Evolutionary conservation across 2,113 vertebrate genomes (phyloP), one percentile per base, ranked within the genome.

Genomic region (Callaeas wilsoni): DNA sequence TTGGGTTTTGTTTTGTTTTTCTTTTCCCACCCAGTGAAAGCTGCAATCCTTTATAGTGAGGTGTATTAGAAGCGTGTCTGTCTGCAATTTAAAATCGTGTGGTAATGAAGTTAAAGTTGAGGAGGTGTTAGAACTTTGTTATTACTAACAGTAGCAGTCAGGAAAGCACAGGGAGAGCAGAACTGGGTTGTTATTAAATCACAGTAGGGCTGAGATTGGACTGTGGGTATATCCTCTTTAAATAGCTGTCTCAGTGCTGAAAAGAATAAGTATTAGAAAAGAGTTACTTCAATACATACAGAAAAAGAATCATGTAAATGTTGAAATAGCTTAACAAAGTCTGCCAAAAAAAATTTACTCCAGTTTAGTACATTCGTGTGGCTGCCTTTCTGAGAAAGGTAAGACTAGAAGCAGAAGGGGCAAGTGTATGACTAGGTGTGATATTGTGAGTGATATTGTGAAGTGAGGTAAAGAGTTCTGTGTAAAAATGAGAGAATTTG

Each of bases 401-500:
- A 71, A 76, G 22, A 26, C 44, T 68, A 9, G 56, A 69, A 71
- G n/a, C 29, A 79, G 50, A 37, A 80, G 23, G 11, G 14, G 30
- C 7, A 42, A 74, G n/a, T 49, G 13, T 56, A 29, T 56, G 35
- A 74, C 13, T 18, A 12, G 9, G 12, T 33, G 29, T n/a, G n/a
- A n/a, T n/a, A n/a, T n/a, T n/a, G n/a, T 6, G 11, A 87, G 60
- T 71, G 63, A 39, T 93, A 95, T 63, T 92, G 83, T 93, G 80
- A 78, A 93, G 68, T 32, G 4, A 6, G 59, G 64, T 90, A 87
- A 94, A 96, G 84, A 91, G 84, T 71, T 75, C 52, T 85, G 49
- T 94, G 91, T 79, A 95, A 94, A 97, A 93, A 91, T 55, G 27
- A 70, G 95, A 95, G 88, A 94, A 96, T n/a, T 80, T 94, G 68